These are phyloP conservation scores for Dryobotodes eremita DNA, from an alignment of 2,888 invertebrate genomes.

Conservation along the genomic window DNA sequence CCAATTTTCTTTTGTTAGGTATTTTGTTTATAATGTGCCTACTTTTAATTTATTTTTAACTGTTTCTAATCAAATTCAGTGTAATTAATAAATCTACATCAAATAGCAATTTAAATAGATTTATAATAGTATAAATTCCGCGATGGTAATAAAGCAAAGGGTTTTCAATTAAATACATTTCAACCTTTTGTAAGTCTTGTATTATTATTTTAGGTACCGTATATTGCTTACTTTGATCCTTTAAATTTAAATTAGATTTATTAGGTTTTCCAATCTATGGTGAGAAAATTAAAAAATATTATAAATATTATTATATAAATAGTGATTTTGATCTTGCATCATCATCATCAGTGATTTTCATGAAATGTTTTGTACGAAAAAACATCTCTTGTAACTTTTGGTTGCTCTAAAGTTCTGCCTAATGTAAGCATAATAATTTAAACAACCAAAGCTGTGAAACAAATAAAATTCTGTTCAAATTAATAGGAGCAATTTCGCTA, in stretches of 20 bases:
- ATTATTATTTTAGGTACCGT: slow-evolving; percentile 27
- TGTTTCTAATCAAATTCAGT: not conserved
- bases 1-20: too few species aligned
- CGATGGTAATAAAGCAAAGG: slow-evolving; percentile 27
- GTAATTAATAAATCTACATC: slow-evolving; percentile 10
- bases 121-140: not conserved
- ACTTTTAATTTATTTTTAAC: not conserved
- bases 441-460: not conserved
- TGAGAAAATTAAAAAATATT: too few species aligned
- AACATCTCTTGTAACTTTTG: not conserved
- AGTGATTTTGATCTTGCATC: not conserved
- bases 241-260: slow-evolving; percentile 22
- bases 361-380: not conserved
- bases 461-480: slow-evolving; percentile 30
- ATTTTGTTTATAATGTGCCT: too few species aligned
- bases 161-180: slow-evolving; percentile 49
- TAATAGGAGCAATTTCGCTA: slow-evolving; percentile 45
- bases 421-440: not conserved
- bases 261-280: not conserved
- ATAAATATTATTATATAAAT: not conserved
- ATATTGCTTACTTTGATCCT: slow-evolving; percentile 11
- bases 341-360: not conserved
- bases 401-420: not conserved
- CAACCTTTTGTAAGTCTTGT: slow-evolving; percentile 31
- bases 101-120: slow-evolving; percentile 1